These are phyloP conservation scores for Acarapis woodi DNA, from an alignment of 1,140 invertebrate genomes.

Conservation along the genomic window DNA sequence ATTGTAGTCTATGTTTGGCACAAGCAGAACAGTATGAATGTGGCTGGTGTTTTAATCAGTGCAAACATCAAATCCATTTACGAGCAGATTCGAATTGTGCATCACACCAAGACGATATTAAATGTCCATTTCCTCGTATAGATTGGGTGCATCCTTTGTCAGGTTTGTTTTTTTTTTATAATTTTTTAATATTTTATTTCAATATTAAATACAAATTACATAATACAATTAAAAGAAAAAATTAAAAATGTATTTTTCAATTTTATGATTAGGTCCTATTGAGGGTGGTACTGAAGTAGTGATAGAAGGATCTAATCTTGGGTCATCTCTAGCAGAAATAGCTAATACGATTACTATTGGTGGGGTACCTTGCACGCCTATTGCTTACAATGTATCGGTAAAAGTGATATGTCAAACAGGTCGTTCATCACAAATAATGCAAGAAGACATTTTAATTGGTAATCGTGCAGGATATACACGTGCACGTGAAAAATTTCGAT, in stretches of 20 bases:
- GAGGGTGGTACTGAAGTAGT: slow-evolving; percentile 84
- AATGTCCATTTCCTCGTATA: neutral
- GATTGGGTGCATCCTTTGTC: slow-evolving; percentile 9
- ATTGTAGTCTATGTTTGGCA: slow-evolving; percentile 75
- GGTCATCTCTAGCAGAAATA: slow-evolving; percentile 61
- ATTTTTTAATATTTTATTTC: no score
- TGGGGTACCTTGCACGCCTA: slow-evolving; percentile 51
- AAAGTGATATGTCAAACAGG: slow-evolving; percentile 59
- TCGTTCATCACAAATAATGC: slow-evolving; percentile 30
- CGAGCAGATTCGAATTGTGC: no score
- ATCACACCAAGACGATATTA: no score
- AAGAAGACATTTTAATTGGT: slow-evolving; percentile 51
- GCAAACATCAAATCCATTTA: no score
- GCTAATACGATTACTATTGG: slow-evolving; percentile 66
- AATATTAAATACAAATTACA: no score
- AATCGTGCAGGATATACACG: slow-evolving; percentile 63
- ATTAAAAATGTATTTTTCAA: slow-evolving; percentile 60
- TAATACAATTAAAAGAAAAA: no score
- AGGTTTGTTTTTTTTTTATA: no score
- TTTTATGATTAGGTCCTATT: slow-evolving; percentile 71
- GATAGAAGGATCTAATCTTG: slow-evolving; percentile 82
- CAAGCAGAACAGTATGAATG: slow-evolving; percentile 49
- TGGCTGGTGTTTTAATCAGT: slow-evolving; percentile 63
- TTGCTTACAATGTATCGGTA: slow-evolving; percentile 68
- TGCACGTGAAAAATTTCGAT: slow-evolving; percentile 47